Evolutionary conservation across 1,140 invertebrate genomes (phyloP).

Genomic region (Platyura marginata): DNA sequence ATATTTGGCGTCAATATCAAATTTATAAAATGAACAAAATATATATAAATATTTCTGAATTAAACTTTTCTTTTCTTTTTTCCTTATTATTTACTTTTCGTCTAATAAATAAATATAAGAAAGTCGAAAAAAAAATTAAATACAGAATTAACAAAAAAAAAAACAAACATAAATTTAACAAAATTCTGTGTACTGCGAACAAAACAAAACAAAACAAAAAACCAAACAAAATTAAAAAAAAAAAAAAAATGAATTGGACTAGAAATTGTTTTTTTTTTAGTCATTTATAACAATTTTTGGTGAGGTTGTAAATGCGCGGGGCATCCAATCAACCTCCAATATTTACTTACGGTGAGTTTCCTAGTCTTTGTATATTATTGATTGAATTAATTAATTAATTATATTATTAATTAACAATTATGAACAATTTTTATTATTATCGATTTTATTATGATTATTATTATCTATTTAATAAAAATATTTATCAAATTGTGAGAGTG

Average conservation of each 20-base stretch:
- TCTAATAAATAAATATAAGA: not conserved
- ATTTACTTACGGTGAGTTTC: not conserved
- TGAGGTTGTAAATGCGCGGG: not conserved
- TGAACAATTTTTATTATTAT: slow-evolving; percentile 1
- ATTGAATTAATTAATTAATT: too few relatives aligned
- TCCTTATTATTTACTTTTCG: not conserved
- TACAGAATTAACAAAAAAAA: not conserved
- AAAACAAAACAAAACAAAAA: not conserved
- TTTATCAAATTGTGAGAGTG: not conserved
- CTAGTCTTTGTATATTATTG: not conserved
- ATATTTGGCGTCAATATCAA: not conserved
- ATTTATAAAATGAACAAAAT: not conserved
- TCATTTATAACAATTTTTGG: not conserved
- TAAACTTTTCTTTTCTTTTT: not conserved
- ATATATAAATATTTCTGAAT: not conserved
- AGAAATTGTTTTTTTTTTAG: too few relatives aligned
- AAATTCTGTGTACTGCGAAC: too few relatives aligned
- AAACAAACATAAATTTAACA: too few relatives aligned
- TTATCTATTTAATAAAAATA: not conserved
- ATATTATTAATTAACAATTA: not conserved
- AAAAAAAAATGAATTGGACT: not conserved
- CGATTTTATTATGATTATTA: not conserved
- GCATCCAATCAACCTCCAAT: not conserved
- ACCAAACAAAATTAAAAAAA: not conserved
- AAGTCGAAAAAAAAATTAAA: not conserved